These are phyloP conservation scores for Zaprionus ornatus DNA, from an alignment of 1,140 invertebrate genomes.

Conservation along the genomic window DNA sequence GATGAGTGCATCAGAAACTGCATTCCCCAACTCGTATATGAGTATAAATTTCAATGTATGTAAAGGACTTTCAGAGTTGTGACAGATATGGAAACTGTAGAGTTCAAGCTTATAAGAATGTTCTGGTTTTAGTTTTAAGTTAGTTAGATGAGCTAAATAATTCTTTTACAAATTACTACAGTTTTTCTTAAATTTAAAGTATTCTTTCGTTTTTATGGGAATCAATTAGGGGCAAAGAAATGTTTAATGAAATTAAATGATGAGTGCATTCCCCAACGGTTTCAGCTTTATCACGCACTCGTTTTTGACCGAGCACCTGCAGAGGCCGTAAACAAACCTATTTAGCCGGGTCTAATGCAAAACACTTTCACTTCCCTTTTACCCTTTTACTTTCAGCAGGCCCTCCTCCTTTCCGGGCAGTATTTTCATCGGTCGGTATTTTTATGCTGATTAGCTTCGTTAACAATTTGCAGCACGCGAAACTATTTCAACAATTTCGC, in stretches of 20 bases:
- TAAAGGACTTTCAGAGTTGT: neutral
- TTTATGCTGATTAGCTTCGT: constrained; percentile 79
- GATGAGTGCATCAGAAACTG: too few species aligned
- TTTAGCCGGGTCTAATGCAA: constrained; percentile 36
- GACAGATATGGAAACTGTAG: neutral
- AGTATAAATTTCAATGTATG: neutral
- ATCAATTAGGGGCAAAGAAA: constrained; percentile 14
- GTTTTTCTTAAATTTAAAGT: too few species aligned
- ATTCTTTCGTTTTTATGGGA: neutral
- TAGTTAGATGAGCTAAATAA: neutral
- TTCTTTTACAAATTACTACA: neutral
- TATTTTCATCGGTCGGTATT: constrained; percentile 40
- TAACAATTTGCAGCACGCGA: constrained; percentile 78
- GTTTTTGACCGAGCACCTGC: neutral
- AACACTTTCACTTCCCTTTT: constrained; percentile 66
- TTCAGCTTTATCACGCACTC: constrained; percentile 25
- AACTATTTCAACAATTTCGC: constrained; percentile 76
- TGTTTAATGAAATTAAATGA: constrained; percentile 21
- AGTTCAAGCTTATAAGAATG: neutral
- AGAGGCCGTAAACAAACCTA: constrained; percentile 46
- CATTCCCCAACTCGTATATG: constrained; percentile 4
- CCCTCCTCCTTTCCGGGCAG: neutral
- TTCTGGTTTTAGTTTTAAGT: neutral
- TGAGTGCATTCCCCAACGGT: neutral
- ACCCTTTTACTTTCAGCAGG: neutral